phyloP scores from a whole-genome alignment of 2,888 invertebrate genomes.

The Thysanoteuthis rhombus region DNA sequence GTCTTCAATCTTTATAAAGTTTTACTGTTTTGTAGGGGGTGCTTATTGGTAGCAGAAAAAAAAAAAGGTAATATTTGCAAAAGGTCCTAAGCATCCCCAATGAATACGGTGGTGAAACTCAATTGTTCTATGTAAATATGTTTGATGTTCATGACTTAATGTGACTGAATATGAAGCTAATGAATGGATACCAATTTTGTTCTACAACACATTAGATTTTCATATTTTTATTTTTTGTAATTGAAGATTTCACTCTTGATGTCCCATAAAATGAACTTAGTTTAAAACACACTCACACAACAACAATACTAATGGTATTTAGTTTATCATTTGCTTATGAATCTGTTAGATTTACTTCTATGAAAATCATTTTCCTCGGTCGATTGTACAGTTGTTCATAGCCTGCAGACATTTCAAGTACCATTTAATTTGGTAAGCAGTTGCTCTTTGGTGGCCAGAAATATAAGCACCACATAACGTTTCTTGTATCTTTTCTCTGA shows the following conservation, averaged over 20 bases:
- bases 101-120: background rate
- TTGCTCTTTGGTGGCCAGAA: background rate
- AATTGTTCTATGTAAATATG: background rate
- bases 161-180: background rate
- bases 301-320: background rate
- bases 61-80: no score
- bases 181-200: background rate
- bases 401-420: background rate
- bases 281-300: background rate
- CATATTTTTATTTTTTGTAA: background rate
- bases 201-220: background rate
- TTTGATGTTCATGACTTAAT: background rate
- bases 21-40: background rate
- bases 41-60: background rate
- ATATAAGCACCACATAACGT: no score
- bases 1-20: background rate
- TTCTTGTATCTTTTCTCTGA: background rate
- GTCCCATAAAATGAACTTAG: background rate
- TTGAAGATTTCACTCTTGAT: background rate
- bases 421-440: background rate
- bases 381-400: background rate
- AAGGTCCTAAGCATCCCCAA: background rate
- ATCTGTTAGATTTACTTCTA: background rate
- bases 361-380: background rate
- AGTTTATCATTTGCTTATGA: background rate